These are phyloP conservation scores for Sphaerodactylus townsendi DNA, from an alignment of 2,113 vertebrate species.

Conservation along the genomic window DNA sequence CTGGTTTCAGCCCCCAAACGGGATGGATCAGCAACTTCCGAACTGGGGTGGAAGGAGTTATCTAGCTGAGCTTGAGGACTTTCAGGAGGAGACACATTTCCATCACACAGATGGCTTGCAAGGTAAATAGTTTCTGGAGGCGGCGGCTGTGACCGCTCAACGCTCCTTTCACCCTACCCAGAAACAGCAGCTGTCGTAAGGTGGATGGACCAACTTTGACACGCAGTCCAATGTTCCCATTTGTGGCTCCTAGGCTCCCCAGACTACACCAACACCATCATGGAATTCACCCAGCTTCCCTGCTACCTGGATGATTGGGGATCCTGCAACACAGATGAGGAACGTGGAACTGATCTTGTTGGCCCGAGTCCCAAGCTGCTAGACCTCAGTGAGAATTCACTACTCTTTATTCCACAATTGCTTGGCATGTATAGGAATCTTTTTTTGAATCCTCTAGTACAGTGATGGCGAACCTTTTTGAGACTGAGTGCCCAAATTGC, in stretches of 20 bases:
- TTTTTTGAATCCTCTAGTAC: too few species aligned
- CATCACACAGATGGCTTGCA: neutral
- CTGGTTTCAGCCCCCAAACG: slow-evolving; percentile 1
- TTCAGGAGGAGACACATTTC: slow-evolving; percentile 1
- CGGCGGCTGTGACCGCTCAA: too few species aligned
- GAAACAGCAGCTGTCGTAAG: too few species aligned
- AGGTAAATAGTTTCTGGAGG: neutral
- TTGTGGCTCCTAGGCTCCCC: neutral
- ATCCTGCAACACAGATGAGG: neutral
- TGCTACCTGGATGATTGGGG: slow-evolving; percentile 15
- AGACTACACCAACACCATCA: neutral
- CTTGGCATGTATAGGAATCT: too few species aligned
- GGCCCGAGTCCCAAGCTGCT: too few species aligned
- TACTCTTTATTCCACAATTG: too few species aligned
- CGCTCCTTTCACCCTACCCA: too few species aligned
- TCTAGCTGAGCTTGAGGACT: slow-evolving; percentile 13
- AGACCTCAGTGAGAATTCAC: too few species aligned
- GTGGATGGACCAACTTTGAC: neutral
- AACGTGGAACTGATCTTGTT: too few species aligned
- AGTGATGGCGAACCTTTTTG: too few species aligned
- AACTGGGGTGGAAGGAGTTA: neutral
- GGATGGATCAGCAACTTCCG: neutral
- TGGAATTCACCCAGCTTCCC: neutral
- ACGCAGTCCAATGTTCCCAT: neutral
- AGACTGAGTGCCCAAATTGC: too few species aligned